Percentiles rank a stretch among this genome's conserved stretches.
Evolutionary conservation across 2,888 invertebrate genomes (phyloP).

Genomic region (Gonocerus acuteangulatus): DNA sequence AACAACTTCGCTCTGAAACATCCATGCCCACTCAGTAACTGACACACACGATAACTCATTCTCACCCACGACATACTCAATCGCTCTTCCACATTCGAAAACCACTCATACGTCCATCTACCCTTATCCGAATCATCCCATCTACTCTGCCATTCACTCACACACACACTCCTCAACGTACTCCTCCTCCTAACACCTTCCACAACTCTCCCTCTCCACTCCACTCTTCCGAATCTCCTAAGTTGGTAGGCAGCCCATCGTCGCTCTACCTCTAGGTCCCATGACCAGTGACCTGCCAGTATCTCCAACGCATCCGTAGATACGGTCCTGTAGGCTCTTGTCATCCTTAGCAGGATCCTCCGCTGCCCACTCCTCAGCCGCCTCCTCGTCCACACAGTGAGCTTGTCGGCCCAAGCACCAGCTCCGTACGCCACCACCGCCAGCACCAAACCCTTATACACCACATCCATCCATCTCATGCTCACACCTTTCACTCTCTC

Average conservation of each 20-base stretch:
- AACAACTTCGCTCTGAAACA: too few species aligned
- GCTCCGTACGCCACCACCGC: neutral
- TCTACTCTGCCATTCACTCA: neutral
- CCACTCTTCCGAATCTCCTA: neutral
- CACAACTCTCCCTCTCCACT: neutral
- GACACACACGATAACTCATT: neutral
- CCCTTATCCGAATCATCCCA: neutral
- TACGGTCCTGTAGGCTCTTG: constrained; percentile 7
- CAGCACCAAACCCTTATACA: neutral
- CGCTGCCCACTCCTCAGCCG: constrained; percentile 10
- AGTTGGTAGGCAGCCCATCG: neutral
- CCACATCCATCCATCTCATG: neutral
- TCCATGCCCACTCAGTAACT: too few species aligned
- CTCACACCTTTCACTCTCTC: too few species aligned
- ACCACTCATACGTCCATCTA: neutral
- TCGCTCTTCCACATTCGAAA: neutral
- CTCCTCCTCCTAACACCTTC: neutral
- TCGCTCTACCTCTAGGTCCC: neutral
- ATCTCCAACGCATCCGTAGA: constrained; percentile 2
- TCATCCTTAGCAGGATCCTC: neutral
- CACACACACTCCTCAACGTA: neutral
- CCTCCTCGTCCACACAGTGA: too few species aligned
- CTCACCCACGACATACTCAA: neutral
- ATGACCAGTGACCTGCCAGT: neutral
- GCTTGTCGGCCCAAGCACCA: neutral